Evolutionary conservation across 1,140 invertebrate genomes (phyloP).

Genomic region (Brachionus calyciflorus): DNA sequence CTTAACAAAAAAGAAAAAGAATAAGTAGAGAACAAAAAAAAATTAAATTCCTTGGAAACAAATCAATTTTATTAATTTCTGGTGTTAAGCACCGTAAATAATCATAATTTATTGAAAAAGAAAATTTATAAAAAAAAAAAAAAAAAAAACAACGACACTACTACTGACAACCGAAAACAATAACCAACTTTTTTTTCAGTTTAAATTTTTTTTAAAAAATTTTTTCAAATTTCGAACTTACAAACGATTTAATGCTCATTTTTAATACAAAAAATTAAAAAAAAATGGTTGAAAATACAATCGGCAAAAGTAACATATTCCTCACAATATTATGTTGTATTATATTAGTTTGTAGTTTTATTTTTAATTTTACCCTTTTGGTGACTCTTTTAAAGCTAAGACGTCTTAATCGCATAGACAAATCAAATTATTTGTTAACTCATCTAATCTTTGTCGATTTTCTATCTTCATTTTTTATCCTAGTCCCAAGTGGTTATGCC

Average conservation of each 20-base stretch:
- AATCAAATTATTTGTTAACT: slow-evolving; percentile 42
- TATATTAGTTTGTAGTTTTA: slow-evolving; percentile 19
- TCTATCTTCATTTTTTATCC: slow-evolving; percentile 38
- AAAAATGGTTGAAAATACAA: slow-evolving; percentile 32
- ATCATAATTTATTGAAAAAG: slow-evolving; percentile 9
- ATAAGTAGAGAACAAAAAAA: too few relatives aligned
- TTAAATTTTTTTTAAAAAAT: too few relatives aligned
- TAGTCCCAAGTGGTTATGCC: slow-evolving; percentile 38
- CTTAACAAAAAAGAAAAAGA: too few relatives aligned
- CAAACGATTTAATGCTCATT: too few relatives aligned
- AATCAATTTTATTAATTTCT: neutral
- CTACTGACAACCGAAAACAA: too few relatives aligned
- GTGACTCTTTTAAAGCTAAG: slow-evolving; percentile 23
- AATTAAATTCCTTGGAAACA: slow-evolving; percentile 41
- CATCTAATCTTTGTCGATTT: slow-evolving; percentile 44
- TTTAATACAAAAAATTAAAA: too few relatives aligned
- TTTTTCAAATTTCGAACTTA: too few relatives aligned
- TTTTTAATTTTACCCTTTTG: slow-evolving; percentile 37
- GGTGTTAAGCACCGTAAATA: slow-evolving; percentile 1
- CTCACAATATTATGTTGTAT: neutral
- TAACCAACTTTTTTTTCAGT: too few relatives aligned
- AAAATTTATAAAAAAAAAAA: too few relatives aligned
- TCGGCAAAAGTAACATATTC: slow-evolving; percentile 32
- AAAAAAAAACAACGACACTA: too few relatives aligned
- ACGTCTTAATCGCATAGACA: slow-evolving; percentile 8